phyloP scores from a whole-genome alignment of 2,797 vertebrate genomes.

The Notolepis coatsorum region DNA sequence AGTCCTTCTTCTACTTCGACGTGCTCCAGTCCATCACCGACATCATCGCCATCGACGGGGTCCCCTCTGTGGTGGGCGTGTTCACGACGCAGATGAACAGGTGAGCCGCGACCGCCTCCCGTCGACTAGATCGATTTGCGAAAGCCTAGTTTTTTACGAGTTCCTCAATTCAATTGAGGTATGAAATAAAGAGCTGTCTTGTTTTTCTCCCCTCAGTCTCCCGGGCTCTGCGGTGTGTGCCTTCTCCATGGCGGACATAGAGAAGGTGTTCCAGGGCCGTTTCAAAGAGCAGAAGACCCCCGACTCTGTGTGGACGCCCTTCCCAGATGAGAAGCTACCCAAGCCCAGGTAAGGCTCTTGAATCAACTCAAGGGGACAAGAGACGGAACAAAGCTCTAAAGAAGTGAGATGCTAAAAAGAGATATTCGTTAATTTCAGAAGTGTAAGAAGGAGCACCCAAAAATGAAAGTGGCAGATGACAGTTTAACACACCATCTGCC shows the following conservation, averaged over 20 bases:
- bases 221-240: slow-evolving; percentile 95
- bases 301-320: slow-evolving; percentile 95
- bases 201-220: slow-evolving; percentile 80
- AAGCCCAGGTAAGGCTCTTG: slow-evolving; percentile 86
- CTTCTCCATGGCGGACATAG: slow-evolving; percentile 95
- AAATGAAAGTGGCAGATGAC: slow-evolving; percentile 8
- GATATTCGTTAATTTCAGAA: not conserved
- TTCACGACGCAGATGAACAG: slow-evolving; percentile 99
- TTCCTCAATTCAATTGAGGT: slow-evolving; percentile 14
- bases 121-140: not conserved
- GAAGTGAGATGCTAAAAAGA: not conserved
- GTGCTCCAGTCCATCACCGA: slow-evolving; percentile 97
- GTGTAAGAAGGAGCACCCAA: not conserved
- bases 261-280: slow-evolving; percentile 90
- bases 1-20: slow-evolving; percentile 99
- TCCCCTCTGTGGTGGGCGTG: slow-evolving; percentile 92
- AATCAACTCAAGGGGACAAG: not conserved
- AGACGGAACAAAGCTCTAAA: not conserved
- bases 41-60: slow-evolving; percentile 92
- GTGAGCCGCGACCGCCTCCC: slow-evolving; percentile 65
- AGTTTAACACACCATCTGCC: slow-evolving; percentile 36
- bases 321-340: slow-evolving; percentile 93
- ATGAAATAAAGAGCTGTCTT: no score
- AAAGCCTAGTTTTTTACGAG: not conserved
- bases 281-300: slow-evolving; percentile 98